These are phyloP conservation scores for Distichodus sexfasciatus DNA, from an alignment of 2,797 vertebrate species.

Conservation along the genomic window DNA sequence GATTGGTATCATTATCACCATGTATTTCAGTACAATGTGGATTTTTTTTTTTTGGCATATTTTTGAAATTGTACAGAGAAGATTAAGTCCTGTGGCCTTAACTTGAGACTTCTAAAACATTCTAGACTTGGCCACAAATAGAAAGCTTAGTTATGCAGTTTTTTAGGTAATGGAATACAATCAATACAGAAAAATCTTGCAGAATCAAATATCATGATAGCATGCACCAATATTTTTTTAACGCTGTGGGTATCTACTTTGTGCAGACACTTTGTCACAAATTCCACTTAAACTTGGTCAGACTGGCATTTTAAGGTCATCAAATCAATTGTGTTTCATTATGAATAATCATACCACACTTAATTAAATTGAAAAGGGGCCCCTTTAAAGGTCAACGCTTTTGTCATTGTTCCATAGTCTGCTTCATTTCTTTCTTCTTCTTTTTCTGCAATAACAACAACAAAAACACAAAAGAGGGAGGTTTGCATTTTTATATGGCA, in stretches of 20 bases:
- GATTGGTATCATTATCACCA: no score
- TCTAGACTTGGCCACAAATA: no score
- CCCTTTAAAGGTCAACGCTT: constrained; percentile 6
- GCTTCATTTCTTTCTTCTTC: no score
- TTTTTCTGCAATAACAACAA: background rate
- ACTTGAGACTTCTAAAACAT: no score
- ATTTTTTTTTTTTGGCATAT: no score
- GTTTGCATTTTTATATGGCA: background rate
- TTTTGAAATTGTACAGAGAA: no score
- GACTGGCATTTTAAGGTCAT: constrained; percentile 5
- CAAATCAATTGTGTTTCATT: constrained; percentile 10
- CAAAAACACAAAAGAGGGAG: background rate
- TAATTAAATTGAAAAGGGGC: constrained; percentile 11
- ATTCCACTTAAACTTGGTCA: background rate
- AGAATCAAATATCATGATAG: no score
- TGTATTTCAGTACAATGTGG: no score
- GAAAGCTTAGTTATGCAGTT: no score
- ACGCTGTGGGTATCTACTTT: background rate
- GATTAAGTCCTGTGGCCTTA: no score
- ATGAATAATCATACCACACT: background rate
- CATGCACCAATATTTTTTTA: background rate
- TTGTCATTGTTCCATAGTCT: background rate
- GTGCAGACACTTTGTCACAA: background rate
- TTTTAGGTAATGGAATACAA: no score
- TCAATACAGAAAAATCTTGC: no score